Evolutionary conservation across 2,113 vertebrate genomes (phyloP).

Genomic region (Etheostoma spectabile): DNA sequence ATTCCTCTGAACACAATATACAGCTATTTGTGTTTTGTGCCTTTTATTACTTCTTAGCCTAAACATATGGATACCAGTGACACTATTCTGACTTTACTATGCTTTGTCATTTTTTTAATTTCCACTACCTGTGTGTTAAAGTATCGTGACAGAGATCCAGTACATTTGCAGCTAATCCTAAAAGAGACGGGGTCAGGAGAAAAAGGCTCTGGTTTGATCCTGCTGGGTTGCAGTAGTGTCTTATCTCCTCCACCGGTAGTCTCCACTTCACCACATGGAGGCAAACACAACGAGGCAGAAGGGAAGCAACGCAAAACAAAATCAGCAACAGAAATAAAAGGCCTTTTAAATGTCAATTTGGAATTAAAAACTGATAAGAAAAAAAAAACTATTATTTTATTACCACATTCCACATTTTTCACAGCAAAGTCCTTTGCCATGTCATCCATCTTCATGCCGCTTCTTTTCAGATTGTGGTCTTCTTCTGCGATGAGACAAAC

Average conservation of each 20-base stretch:
- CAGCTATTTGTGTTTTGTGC: not conserved
- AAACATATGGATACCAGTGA: too few species aligned
- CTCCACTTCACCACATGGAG: slow-evolving; percentile 12
- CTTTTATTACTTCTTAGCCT: not conserved
- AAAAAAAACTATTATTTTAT: not conserved
- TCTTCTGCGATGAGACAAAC: not conserved
- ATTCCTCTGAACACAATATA: not conserved
- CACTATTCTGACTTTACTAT: not conserved
- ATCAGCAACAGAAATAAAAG: not conserved
- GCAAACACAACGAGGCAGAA: not conserved
- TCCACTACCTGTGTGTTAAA: slow-evolving; percentile 86
- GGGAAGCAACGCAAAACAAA: not conserved
- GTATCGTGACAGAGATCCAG: slow-evolving; percentile 84
- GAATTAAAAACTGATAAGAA: not conserved
- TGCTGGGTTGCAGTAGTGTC: not conserved
- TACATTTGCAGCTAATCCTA: slow-evolving; percentile 92
- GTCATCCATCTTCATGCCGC: not conserved
- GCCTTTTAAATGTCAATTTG: not conserved
- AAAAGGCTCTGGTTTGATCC: not conserved
- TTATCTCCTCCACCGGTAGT: not conserved
- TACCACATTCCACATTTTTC: slow-evolving; percentile 39
- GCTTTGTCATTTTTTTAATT: not conserved
- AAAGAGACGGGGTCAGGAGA: slow-evolving; percentile 73
- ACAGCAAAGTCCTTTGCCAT: not conserved
- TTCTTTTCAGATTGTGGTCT: slow-evolving; percentile 5